Evolutionary conservation across 2,888 invertebrate species (phyloP).

Genomic region (Plagiodera versicolora): DNA sequence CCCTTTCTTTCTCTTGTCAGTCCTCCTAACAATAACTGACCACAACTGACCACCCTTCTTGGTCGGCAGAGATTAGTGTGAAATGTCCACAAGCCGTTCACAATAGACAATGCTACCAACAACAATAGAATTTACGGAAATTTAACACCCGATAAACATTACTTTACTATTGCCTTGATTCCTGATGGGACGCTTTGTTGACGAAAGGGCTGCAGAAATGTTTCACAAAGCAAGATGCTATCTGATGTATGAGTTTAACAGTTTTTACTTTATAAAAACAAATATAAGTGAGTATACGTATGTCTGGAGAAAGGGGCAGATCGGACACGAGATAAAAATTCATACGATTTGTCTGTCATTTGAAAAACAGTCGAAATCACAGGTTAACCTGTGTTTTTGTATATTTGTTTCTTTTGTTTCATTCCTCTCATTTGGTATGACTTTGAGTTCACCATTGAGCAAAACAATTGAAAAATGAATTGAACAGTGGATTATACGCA

Average conservation of each 20-base stretch:
- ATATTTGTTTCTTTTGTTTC: no score
- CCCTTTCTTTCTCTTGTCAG: no score
- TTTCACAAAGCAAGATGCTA: background rate
- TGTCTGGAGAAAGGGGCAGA: background rate
- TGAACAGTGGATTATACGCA: no score
- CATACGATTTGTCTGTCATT: no score
- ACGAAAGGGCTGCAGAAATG: background rate
- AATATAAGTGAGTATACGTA: background rate
- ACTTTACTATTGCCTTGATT: conserved; percentile 21
- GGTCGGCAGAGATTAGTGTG: conserved; percentile 29
- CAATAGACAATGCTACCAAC: conserved; percentile 27
- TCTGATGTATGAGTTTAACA: background rate
- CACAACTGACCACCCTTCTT: conserved; percentile 31
- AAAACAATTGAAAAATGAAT: no score
- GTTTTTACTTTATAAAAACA: background rate
- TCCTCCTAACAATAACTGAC: conserved; percentile 16
- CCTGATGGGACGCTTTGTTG: conserved; percentile 8
- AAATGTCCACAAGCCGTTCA: conserved; percentile 34
- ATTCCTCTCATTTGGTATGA: no score
- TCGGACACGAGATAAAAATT: background rate
- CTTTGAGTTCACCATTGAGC: no score
- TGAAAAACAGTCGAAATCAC: no score
- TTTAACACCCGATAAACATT: conserved; percentile 32
- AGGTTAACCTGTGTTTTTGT: no score
- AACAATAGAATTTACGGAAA: conserved; percentile 34